Evolutionary conservation across 2,888 invertebrate genomes (phyloP), one percentile per base, ranked within the genome.

Genomic region (Plebejus anna): DNA sequence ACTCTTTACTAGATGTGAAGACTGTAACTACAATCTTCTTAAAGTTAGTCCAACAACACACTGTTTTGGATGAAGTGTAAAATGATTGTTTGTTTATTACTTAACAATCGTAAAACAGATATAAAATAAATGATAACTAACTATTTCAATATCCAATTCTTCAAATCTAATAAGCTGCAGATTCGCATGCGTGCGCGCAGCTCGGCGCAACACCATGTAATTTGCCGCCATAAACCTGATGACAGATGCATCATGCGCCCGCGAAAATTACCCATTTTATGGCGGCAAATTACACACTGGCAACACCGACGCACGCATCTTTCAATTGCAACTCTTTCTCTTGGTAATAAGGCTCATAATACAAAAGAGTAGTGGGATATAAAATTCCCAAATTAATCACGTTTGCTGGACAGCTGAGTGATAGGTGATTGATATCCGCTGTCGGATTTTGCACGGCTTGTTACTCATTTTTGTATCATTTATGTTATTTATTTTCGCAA

Each of bases 191-290:
- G 73, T 16, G 32, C 32, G 80, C 82, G 80, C 86, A 84, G 59
- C 47, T 42, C 72, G 61, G 47, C 72, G 76, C 71, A 66, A 66
- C 78, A 71, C 78, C 77, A 57, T 81, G 78, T 81, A 88, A 88
- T 90, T 89, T 89, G 80, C 81, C 80, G 83, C 83, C 84, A 86
- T 87, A 87, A 89, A 88, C 82, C 82, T 88, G 89, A 90, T 88
- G 89, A 89, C 89, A 89, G 89, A 85, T 85, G 86, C 86, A 84
- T 81, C 73, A 73, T 78, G 83, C 81, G 81, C 79, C 81, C 82
- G 82, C 83, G 79, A 80, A 81, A 80, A 81, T 81, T 80, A 80
- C 78, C 78, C 78, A 78, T 77, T 87, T 87, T 87, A 87, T 84
- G 86, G 82, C 79, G 80, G 80, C 77, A 87, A 87, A 87, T 87